phyloP scores from a whole-genome alignment of 1,140 invertebrate species.

The Dendroctonus valens region DNA sequence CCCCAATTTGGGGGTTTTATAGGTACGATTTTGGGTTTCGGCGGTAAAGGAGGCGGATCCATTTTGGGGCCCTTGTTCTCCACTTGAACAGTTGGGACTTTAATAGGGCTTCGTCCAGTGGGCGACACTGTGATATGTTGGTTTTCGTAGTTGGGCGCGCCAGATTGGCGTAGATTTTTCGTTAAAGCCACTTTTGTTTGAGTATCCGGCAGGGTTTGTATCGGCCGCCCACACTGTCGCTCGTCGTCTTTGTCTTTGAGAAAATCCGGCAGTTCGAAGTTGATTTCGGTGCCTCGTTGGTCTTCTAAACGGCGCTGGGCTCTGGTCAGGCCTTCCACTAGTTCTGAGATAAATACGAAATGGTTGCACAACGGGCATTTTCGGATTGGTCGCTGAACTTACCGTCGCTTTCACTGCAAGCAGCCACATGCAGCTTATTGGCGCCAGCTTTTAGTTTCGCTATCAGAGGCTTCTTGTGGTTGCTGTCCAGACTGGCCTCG shows the following conservation, averaged over 20 bases:
- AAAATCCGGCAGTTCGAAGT: constrained; percentile 78
- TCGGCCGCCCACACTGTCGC: constrained; percentile 25
- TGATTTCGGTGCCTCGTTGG: constrained; percentile 78
- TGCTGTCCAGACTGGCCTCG: constrained; percentile 8
- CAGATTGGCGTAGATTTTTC: constrained; percentile 6
- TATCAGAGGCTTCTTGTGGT: constrained; percentile 60
- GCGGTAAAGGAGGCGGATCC: constrained; percentile 57
- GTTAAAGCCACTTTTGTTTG: constrained; percentile 17
- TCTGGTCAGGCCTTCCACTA: constrained; percentile 72
- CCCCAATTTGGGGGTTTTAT: constrained; percentile 60
- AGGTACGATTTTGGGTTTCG: constrained; percentile 60
- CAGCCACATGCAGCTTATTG: constrained; percentile 61
- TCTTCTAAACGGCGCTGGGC: constrained; percentile 77
- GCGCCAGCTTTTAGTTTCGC: constrained; percentile 68
- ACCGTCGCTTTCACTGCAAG: constrained; percentile 69
- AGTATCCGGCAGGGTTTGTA: constrained; percentile 6
- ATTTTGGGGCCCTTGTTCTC: constrained; percentile 36
- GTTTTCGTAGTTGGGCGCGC: constrained; percentile 38
- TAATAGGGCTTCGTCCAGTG: neutral
- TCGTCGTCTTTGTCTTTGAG: constrained; percentile 61
- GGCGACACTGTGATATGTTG: constrained; percentile 19
- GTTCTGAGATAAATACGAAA: constrained; percentile 41
- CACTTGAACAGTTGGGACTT: constrained; percentile 27
- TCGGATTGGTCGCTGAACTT: constrained; percentile 34
- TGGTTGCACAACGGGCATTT: neutral